Evolutionary conservation across 2,888 invertebrate genomes (phyloP).

Genomic region (Scrobipalpa atriplicella): DNA sequence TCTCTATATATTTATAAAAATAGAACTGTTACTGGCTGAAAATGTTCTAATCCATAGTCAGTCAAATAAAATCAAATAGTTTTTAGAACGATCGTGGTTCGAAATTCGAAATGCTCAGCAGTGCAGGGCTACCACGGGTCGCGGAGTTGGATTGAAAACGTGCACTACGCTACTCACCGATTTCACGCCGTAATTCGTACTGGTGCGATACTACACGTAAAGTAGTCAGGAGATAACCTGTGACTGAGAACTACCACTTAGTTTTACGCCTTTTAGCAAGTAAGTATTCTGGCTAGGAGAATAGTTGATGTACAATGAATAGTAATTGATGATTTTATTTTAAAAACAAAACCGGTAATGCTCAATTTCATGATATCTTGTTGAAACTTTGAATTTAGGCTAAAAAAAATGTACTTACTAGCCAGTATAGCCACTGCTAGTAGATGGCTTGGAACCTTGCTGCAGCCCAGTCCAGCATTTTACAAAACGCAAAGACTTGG

Average conservation of each 20-base stretch:
- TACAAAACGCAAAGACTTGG: no score
- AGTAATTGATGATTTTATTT: no score
- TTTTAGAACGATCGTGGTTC: conserved; percentile 20
- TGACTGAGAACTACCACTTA: conserved; percentile 25
- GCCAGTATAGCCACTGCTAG: no score
- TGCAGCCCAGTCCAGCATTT: no score
- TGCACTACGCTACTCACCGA: conserved; percentile 61
- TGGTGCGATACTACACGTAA: conserved; percentile 21
- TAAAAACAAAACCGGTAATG: no score
- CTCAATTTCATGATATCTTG: no score
- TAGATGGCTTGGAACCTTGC: no score
- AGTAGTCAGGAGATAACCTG: conserved; percentile 26
- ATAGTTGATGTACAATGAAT: not conserved
- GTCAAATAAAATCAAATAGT: not conserved
- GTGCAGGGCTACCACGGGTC: conserved; percentile 35
- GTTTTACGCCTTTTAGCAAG: not conserved
- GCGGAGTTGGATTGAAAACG: conserved; percentile 58
- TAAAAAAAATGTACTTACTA: no score
- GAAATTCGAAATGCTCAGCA: conserved; percentile 22
- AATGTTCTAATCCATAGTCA: not conserved
- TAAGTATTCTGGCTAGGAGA: not conserved
- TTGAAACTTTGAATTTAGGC: no score
- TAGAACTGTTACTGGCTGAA: not conserved
- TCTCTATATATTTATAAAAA: not conserved
- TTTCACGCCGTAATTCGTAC: conserved; percentile 50